These are phyloP conservation scores for Pheosia gnoma DNA, from an alignment of 2,888 invertebrate genomes.

Conservation along the genomic window DNA sequence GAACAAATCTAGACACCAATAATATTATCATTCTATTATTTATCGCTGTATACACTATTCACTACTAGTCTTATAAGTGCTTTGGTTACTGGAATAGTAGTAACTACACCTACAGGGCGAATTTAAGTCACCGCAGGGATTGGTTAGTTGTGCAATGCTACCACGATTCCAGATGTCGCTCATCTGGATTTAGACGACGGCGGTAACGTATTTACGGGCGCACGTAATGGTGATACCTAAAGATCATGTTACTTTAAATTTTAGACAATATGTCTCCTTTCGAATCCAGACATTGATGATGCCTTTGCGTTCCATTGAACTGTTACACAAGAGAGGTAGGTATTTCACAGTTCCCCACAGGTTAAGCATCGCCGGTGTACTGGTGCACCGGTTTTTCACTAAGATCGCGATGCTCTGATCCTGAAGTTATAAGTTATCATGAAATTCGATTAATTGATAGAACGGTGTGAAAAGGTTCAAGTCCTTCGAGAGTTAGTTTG, in stretches of 20 bases:
- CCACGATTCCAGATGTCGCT: conserved; percentile 46
- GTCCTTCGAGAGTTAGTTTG: no score
- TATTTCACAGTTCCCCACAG: no score
- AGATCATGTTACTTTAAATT: conserved; percentile 41
- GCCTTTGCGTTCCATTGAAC: no score
- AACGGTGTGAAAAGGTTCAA: no score
- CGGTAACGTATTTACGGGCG: conserved; percentile 41
- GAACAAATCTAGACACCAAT: no score
- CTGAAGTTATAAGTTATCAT: no score
- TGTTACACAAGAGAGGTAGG: no score
- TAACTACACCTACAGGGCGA: conserved; percentile 43
- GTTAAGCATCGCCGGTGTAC: no score
- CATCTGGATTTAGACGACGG: conserved; percentile 41
- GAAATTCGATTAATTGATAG: no score
- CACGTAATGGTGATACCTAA: conserved; percentile 33
- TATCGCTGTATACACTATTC: no score
- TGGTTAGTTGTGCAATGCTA: conserved; percentile 43
- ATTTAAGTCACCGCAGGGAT: conserved; percentile 40
- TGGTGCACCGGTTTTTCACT: no score
- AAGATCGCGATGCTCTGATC: no score
- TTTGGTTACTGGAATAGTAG: conserved; percentile 20
- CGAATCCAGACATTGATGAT: background rate
- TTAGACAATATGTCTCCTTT: background rate
- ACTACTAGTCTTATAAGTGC: background rate
- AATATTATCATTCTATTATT: background rate